Evolutionary conservation across 2,797 vertebrate species (phyloP).

Genomic region (Lagocephalus sceleratus): DNA sequence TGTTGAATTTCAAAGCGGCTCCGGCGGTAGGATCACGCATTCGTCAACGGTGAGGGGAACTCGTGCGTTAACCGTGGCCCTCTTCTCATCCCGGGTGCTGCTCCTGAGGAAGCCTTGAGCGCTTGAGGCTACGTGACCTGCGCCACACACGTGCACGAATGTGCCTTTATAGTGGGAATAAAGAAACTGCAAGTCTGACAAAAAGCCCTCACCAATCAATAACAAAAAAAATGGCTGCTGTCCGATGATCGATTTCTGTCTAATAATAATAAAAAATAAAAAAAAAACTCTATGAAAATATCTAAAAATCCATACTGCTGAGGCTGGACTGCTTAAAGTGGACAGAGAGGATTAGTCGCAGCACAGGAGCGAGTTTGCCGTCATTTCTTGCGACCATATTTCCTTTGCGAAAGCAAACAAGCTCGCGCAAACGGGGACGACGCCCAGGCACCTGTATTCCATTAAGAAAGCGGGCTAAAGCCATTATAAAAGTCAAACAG

Average conservation of each 20-base stretch:
- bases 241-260: slow-evolving; percentile 37
- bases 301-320: slow-evolving; percentile 54
- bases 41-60: background rate
- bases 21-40: slow-evolving; percentile 1
- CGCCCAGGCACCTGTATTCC: too few species aligned
- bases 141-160: background rate
- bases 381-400: background rate
- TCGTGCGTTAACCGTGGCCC: background rate
- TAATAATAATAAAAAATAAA: too few species aligned
- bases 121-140: background rate
- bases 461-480: too few species aligned
- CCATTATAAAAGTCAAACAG: too few species aligned
- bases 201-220: slow-evolving; percentile 31
- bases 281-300: slow-evolving; percentile 46
- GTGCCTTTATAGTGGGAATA: background rate
- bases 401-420: too few species aligned
- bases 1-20: slow-evolving; percentile 2
- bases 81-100: background rate
- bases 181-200: slow-evolving; percentile 8
- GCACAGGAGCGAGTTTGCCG: background rate
- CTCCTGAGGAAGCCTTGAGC: background rate
- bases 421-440: too few species aligned
- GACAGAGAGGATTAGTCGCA: too few species aligned
- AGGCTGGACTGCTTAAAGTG: slow-evolving; percentile 46
- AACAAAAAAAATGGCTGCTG: slow-evolving; percentile 19